Conservation (phyloP, 2,113 vertebrate species). For the Peromyscus polionotus region DNA sequence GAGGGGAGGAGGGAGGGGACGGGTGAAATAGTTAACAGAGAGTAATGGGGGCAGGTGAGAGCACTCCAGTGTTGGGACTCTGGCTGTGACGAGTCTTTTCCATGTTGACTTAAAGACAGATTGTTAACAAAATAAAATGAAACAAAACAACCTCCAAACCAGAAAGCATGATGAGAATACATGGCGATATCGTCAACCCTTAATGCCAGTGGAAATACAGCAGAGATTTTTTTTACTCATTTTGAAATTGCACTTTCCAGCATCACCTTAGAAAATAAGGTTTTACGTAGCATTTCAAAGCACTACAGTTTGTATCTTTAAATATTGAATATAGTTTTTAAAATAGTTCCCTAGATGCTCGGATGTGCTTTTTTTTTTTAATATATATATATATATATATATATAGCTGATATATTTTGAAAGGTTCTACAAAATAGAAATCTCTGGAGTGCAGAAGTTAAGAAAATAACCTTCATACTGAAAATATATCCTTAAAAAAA, state of each 20-base stretch:
- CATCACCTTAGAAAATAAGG: slow-evolving; percentile 89
- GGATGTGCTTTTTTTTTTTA: slow-evolving; percentile 83
- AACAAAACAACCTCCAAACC: not conserved
- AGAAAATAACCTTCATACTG: slow-evolving; percentile 93
- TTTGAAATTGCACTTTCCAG: slow-evolving; percentile 91
- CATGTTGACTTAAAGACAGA: slow-evolving; percentile 61
- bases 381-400: slow-evolving; percentile 76
- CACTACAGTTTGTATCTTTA: slow-evolving; percentile 87
- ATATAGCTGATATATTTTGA: slow-evolving; percentile 90
- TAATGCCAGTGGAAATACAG: slow-evolving; percentile 85
- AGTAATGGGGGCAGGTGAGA: not conserved
- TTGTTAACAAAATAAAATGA: not conserved
- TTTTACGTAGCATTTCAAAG: slow-evolving; percentile 83
- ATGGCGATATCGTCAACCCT: slow-evolving; percentile 62
- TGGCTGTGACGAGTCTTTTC: slow-evolving; percentile 36
- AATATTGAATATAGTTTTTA: slow-evolving; percentile 90
- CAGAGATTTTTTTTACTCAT: slow-evolving; percentile 84
- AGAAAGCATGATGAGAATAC: slow-evolving; percentile 41
- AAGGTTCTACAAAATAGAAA: slow-evolving; percentile 91
- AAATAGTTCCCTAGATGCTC: slow-evolving; percentile 88
- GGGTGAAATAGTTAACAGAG: not conserved
- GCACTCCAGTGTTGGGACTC: slow-evolving; percentile 73
- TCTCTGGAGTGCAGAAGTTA: slow-evolving; percentile 92
- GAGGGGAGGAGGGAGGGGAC: rapidly evolving
- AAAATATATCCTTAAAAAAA: slow-evolving; percentile 89